phyloP scores from a whole-genome alignment of 2,113 vertebrate genomes.

The Neoarius graeffei region DNA sequence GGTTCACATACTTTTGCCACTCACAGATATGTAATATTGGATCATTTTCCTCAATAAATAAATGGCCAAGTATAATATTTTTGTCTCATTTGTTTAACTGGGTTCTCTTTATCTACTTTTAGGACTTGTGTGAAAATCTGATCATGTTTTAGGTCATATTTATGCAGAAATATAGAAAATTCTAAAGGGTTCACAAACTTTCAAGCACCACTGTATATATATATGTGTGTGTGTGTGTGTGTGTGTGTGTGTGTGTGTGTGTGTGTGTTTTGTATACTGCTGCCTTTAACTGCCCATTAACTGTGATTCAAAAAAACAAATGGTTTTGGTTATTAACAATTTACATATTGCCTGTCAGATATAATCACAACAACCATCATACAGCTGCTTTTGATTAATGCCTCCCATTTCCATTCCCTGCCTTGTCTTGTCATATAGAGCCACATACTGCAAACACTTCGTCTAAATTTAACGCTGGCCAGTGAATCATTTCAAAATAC shows the following conservation, averaged over 20 bases:
- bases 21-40: too few species aligned
- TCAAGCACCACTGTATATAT: too few species aligned
- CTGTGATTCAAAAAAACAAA: background rate
- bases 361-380: slow-evolving; percentile 11
- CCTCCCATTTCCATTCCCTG: background rate
- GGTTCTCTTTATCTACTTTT: too few species aligned
- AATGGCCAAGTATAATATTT: too few species aligned
- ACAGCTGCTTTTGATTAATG: slow-evolving; percentile 3
- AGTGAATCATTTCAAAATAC: background rate
- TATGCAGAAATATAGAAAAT: too few species aligned
- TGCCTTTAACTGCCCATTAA: background rate
- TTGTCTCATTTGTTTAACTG: too few species aligned
- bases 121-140: too few species aligned
- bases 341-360: background rate
- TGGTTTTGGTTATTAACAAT: background rate
- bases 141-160: too few species aligned
- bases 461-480: background rate
- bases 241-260: too few species aligned
- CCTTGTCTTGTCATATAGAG: background rate
- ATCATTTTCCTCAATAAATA: too few species aligned
- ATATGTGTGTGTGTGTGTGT: background rate
- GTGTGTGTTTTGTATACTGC: background rate
- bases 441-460: background rate
- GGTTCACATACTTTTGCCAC: too few species aligned
- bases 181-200: too few species aligned